Evolutionary conservation across 2,888 invertebrate genomes (phyloP).

Genomic region (Halictus ligatus): DNA sequence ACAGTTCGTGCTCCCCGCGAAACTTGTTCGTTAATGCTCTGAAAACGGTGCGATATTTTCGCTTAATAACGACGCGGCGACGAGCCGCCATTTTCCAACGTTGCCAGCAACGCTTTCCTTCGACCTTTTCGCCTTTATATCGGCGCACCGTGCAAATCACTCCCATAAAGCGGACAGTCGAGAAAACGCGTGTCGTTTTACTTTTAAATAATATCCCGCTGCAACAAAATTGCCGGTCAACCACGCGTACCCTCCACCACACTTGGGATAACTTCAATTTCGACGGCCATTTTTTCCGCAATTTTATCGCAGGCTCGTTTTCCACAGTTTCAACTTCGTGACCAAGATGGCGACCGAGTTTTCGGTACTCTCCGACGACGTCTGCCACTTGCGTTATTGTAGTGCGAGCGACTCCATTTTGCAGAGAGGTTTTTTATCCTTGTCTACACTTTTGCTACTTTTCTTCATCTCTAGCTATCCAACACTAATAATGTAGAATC

Average conservation of each 20-base stretch:
- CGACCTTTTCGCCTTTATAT: constrained; percentile 5
- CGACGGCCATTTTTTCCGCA: neutral
- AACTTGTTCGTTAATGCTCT: constrained; percentile 56
- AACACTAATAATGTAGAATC: too few relatives aligned
- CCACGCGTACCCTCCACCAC: neutral
- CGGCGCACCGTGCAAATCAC: constrained; percentile 5
- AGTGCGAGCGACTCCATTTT: too few relatives aligned
- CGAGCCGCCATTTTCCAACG: constrained; percentile 14
- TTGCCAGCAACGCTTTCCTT: neutral
- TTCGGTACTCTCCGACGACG: too few relatives aligned
- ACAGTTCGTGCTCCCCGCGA: constrained; percentile 25
- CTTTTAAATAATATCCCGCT: neutral
- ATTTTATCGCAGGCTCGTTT: neutral
- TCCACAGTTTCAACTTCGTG: neutral
- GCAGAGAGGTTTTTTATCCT: too few relatives aligned
- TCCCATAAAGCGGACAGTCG: neutral
- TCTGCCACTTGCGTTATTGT: too few relatives aligned
- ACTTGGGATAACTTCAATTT: neutral
- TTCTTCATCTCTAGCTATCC: too few relatives aligned
- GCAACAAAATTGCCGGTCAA: neutral
- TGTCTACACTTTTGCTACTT: too few relatives aligned
- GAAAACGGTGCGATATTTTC: constrained; percentile 53
- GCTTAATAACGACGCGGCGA: constrained; percentile 41
- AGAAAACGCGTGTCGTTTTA: neutral
- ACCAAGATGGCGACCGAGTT: neutral